Evolutionary conservation across 2,797 vertebrate genomes (phyloP).

Genomic region (Sardinella longiceps): DNA sequence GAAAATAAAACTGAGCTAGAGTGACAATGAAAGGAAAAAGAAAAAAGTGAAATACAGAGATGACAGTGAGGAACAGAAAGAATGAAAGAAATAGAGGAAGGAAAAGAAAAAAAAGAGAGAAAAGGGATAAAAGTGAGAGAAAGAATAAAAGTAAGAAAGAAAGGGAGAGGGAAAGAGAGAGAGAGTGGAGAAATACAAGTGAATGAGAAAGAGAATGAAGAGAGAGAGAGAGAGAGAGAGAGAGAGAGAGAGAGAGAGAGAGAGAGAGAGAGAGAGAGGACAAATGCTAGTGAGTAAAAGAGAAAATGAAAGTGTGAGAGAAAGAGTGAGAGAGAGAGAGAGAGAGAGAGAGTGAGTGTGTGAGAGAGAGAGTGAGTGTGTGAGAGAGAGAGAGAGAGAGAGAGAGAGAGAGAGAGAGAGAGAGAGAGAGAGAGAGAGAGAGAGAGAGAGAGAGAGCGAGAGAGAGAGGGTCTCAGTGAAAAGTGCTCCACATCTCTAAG

Average conservation of each 20-base stretch:
- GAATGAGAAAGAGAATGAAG: not conserved
- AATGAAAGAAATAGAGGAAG: not conserved
- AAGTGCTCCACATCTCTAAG: slow-evolving; percentile 18
- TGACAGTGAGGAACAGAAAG: not conserved
- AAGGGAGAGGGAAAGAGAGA: not conserved
- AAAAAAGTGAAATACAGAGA: too few relatives aligned
- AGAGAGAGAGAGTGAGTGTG: too few relatives aligned
- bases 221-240: not conserved
- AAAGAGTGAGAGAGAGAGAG: not conserved
- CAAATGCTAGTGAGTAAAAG: not conserved
- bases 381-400: too few relatives aligned
- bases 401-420: slow-evolving; percentile 26
- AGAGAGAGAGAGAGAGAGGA: slow-evolving; percentile 17
- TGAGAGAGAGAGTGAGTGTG: too few relatives aligned
- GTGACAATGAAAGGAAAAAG: not conserved
- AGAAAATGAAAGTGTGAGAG: not conserved
- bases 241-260: slow-evolving; percentile 18
- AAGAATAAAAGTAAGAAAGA: not conserved
- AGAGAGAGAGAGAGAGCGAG: slow-evolving; percentile 33
- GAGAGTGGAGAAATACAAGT: not conserved
- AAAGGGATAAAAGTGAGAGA: not conserved
- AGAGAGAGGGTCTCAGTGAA: too few relatives aligned
- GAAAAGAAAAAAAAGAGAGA: not conserved
- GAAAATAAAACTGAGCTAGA: not conserved
- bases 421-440: not conserved